Evolutionary conservation across 2,888 invertebrate genomes (phyloP), one percentile per base, ranked within the genome.

Genomic region (Torymus aiolomorphi): DNA sequence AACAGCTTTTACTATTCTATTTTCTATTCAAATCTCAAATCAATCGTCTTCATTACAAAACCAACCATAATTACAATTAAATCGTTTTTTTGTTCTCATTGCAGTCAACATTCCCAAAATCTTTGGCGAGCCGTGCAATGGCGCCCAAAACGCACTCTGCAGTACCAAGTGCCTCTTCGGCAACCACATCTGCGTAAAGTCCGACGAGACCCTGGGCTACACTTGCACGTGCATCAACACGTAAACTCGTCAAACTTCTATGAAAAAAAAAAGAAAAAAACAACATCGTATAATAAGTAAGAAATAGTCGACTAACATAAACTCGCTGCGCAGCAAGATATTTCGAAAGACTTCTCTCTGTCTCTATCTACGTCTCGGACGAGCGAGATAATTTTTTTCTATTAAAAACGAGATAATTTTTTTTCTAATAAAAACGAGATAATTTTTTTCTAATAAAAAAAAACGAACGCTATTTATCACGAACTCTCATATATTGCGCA

Each of bases 61-160:
- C 42, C 42, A 61, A 24, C 12, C 20, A 61, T 3, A 24, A 61
- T 61, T 13, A 20, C 20, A 24, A 61, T 11, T 42, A 42, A 61
- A 61, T 13, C 5, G 20, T 20, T 20, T 11, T 69, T 56, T 69
- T 24, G 11, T 56, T 49, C 1, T 3, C 59, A 14, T 67, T 52
- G 31, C 73, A 78, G 73, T 76, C 16, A 42, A 42, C 8, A 49
- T 80, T 13, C 71, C 62, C 4, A 76, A 65, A 51, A 24, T 80
- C 1, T 66, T 71, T 8, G 67, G 54, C 11, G 76, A 80, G 20
- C 71, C 76, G 13, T 80, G 80, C 76, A 80, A 76, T 14, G 20
- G 14, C 13, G 63, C 31, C 0, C 80, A 80, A 20, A 62, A 18
- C 2, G 71, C 72, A 1, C 61, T 80, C 0, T 80, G 80, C 62